A percentile compares a stretch with the other conserved stretches of the same genome.
Evolutionary conservation across 2,113 vertebrate species (phyloP).

Genomic region (Ranitomeya variabilis): DNA sequence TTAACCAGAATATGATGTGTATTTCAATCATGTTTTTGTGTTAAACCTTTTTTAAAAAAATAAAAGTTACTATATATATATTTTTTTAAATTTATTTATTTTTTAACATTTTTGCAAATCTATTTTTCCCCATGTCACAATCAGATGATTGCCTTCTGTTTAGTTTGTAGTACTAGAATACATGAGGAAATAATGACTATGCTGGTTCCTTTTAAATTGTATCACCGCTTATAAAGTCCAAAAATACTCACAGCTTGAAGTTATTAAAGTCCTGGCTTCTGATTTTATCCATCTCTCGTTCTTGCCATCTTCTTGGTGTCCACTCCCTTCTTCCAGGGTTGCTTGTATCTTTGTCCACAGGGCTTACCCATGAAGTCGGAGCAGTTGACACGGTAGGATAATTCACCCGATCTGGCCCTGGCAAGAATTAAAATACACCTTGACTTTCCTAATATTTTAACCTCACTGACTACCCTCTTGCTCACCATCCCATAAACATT

Average conservation of each 20-base stretch:
- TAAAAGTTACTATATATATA: too few relatives aligned
- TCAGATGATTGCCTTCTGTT: too few relatives aligned
- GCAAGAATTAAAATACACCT: neutral
- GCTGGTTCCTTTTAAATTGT: too few relatives aligned
- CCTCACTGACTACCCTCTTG: neutral
- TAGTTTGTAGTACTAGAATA: too few relatives aligned
- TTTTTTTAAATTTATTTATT: too few relatives aligned
- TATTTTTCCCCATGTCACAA: too few relatives aligned
- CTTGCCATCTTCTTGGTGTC: conserved; percentile 67
- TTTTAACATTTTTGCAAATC: too few relatives aligned
- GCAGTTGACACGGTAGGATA: conserved; percentile 68
- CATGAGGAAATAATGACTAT: too few relatives aligned
- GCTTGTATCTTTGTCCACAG: conserved; percentile 67
- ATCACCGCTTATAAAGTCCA: neutral
- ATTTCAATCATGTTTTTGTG: too few relatives aligned
- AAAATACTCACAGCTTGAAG: conserved; percentile 68
- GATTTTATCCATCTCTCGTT: conserved; percentile 63
- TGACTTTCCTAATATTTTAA: neutral
- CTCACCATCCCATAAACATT: neutral
- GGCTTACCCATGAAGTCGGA: conserved; percentile 69
- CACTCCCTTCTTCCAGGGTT: conserved; percentile 66
- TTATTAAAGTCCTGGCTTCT: conserved; percentile 66
- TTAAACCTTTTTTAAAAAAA: too few relatives aligned
- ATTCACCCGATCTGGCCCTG: conserved; percentile 72
- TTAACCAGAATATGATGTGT: too few relatives aligned